phyloP scores from a whole-genome alignment of 2,888 invertebrate species.

The Poecilus cupreus region DNA sequence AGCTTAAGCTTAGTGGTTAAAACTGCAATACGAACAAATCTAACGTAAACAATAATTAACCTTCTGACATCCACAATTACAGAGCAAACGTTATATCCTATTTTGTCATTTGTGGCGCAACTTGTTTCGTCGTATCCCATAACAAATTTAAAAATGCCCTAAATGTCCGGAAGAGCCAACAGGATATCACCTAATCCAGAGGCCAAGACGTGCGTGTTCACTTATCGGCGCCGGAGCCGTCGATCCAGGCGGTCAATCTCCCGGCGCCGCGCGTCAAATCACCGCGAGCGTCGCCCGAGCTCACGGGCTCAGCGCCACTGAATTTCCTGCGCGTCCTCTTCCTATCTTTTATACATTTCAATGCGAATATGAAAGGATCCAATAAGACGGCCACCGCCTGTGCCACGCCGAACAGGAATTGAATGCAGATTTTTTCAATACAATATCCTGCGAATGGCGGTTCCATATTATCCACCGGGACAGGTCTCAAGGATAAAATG shows the following conservation, averaged over 20 bases:
- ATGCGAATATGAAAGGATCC: slow-evolving; percentile 60
- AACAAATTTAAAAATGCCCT: background rate
- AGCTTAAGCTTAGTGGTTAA: no score
- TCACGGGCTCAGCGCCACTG: slow-evolving; percentile 4
- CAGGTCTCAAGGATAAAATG: slow-evolving; percentile 55
- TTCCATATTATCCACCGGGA: slow-evolving; percentile 58
- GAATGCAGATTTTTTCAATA: slow-evolving; percentile 63
- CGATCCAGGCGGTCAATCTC: slow-evolving; percentile 25
- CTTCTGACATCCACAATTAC: no score
- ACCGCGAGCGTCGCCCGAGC: slow-evolving; percentile 4
- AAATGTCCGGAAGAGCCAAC: background rate
- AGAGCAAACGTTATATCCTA: no score
- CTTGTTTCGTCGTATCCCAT: background rate
- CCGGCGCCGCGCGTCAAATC: background rate
- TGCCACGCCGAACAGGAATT: slow-evolving; percentile 60
- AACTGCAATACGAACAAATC: no score
- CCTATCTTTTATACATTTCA: slow-evolving; percentile 57
- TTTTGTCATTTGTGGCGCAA: no score
- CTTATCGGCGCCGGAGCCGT: background rate
- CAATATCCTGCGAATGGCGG: slow-evolving; percentile 62
- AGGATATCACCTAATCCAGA: background rate
- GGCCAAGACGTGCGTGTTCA: slow-evolving; percentile 13
- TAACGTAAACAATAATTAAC: no score
- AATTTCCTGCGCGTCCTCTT: slow-evolving; percentile 29
- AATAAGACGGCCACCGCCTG: slow-evolving; percentile 54